Conservation (phyloP, 2,113 vertebrate species). For the Rhegmatorhina hoffmannsi region DNA sequence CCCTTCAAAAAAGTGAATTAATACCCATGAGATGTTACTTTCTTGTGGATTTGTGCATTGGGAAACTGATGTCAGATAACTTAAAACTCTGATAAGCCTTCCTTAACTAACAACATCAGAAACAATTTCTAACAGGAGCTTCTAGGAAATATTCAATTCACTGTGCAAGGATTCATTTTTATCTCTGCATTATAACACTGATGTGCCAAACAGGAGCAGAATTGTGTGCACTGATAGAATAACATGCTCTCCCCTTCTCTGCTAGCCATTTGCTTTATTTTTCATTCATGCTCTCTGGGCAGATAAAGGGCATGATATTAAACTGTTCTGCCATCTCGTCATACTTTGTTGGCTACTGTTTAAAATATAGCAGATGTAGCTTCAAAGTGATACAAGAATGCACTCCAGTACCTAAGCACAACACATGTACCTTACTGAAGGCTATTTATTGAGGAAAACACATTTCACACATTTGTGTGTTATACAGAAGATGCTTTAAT, state of each 20-base stretch:
- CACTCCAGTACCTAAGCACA: background rate
- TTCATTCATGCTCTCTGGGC: background rate
- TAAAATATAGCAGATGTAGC: conserved; percentile 36
- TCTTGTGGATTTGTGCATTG: background rate
- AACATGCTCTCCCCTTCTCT: background rate
- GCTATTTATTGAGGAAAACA: conserved; percentile 49
- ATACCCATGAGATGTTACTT: background rate
- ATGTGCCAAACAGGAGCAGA: background rate
- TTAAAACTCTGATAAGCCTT: background rate
- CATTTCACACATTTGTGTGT: conserved; percentile 26
- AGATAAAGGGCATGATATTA: conserved; percentile 55
- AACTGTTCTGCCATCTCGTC: conserved; percentile 51
- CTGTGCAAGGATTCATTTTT: conserved; percentile 7
- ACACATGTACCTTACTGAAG: conserved; percentile 7
- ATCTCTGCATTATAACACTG: background rate
- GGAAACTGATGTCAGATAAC: background rate
- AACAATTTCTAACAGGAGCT: background rate
- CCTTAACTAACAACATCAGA: conserved; percentile 28
- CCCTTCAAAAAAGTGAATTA: background rate
- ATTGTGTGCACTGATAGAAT: background rate
- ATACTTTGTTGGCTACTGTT: conserved; percentile 24
- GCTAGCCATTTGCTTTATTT: conserved; percentile 8
- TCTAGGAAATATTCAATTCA: conserved; percentile 14
- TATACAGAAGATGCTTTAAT: conserved; percentile 53
- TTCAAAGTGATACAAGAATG: conserved; percentile 7